These are phyloP conservation scores for Drosophila siamana DNA, from an alignment of 2,888 invertebrate species.

Conservation along the genomic window DNA sequence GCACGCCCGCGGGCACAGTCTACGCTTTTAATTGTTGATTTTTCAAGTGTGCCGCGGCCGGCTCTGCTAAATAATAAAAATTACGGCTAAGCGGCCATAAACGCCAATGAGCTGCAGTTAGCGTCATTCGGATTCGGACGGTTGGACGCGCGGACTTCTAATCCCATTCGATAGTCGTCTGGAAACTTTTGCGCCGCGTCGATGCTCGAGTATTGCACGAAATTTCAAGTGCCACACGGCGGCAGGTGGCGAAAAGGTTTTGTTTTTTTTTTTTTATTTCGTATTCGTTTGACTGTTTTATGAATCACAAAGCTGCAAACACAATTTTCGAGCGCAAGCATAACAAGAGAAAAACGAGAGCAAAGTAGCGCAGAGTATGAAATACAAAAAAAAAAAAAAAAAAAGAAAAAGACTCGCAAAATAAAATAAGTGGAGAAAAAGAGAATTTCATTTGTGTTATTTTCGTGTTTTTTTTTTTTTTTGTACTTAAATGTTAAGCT, in stretches of 20 bases:
- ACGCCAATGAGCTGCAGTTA: slow-evolving; percentile 67
- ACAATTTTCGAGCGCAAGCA: slow-evolving; percentile 20
- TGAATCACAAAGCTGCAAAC: slow-evolving; percentile 47
- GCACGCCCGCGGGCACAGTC: slow-evolving; percentile 77
- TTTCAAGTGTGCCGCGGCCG: slow-evolving; percentile 51
- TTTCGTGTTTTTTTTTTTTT: not conserved
- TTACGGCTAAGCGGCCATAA: slow-evolving; percentile 74
- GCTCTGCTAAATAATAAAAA: slow-evolving; percentile 69
- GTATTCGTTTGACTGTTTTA: slow-evolving; percentile 24
- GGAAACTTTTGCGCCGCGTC: slow-evolving; percentile 62
- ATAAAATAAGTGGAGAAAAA: slow-evolving; percentile 6
- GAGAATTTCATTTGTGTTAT: not conserved
- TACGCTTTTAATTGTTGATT: slow-evolving; percentile 80
- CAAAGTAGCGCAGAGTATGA: too few relatives aligned
- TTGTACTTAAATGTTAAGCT: slow-evolving; percentile 51
- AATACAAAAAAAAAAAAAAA: too few relatives aligned
- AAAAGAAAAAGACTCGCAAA: slow-evolving; percentile 10
- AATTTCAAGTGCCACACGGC: slow-evolving; percentile 12
- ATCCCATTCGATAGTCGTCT: slow-evolving; percentile 68
- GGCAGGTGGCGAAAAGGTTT: slow-evolving; percentile 30
- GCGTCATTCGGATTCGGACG: slow-evolving; percentile 10
- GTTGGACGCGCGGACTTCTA: slow-evolving; percentile 37
- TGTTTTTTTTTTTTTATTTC: not conserved
- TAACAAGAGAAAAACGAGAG: slow-evolving; percentile 9
- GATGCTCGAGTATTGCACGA: slow-evolving; percentile 5